Conservation (phyloP, 1,140 invertebrate species). For the Hyles vespertilio region DNA sequence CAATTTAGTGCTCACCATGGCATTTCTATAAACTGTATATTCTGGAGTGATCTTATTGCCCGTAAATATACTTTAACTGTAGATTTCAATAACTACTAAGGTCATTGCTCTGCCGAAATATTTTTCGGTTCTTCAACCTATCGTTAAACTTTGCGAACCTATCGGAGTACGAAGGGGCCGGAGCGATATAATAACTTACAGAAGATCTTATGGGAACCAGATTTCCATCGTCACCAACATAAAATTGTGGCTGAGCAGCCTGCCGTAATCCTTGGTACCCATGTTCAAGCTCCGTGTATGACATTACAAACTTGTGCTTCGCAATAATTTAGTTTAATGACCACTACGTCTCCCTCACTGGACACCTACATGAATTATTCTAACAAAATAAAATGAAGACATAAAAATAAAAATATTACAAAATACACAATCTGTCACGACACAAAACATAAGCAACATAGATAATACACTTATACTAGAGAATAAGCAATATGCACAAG, state of each 20-base stretch:
- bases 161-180: too few relatives aligned
- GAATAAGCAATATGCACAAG: too few relatives aligned
- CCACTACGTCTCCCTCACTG: background rate
- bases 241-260: conserved; percentile 81
- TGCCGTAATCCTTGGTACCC: conserved; percentile 89
- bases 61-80: background rate
- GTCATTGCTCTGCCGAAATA: conserved; percentile 13
- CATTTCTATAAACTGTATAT: too few relatives aligned
- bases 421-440: conserved; percentile 2
- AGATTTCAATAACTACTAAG: background rate
- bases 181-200: conserved; percentile 44
- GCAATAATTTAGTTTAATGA: background rate
- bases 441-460: too few relatives aligned
- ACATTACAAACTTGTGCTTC: conserved; percentile 80
- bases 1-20: too few relatives aligned
- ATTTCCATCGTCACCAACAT: conserved; percentile 79
- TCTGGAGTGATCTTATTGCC: too few relatives aligned
- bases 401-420: conserved; percentile 20
- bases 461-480: too few relatives aligned
- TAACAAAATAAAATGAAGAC: conserved; percentile 1
- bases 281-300: conserved; percentile 92
- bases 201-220: conserved; percentile 73
- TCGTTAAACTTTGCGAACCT: too few relatives aligned
- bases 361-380: background rate
- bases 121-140: background rate